Percentiles rank a stretch among this genome's conserved stretches.
phyloP scores from a whole-genome alignment of 1,140 invertebrate genomes.

The Himalopsyche phryganea region DNA sequence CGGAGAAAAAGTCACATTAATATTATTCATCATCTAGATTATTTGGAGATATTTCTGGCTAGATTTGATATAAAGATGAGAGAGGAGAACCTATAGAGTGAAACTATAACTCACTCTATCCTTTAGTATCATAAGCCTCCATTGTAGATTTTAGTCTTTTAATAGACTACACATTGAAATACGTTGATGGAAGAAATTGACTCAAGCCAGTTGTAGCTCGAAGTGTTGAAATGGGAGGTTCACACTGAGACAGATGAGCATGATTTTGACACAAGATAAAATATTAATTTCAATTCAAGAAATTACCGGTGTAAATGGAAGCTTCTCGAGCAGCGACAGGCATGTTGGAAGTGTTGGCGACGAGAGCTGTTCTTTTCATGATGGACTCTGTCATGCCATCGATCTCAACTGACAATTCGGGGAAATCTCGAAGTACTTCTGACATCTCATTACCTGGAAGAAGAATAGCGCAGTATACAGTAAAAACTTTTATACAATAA shows the following conservation, averaged over 20 bases:
- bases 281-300: not conserved
- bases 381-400: constrained; percentile 96
- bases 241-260: too few species aligned
- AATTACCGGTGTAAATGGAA: constrained; percentile 93
- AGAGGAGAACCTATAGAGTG: not conserved
- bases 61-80: not conserved
- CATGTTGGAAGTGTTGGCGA: constrained; percentile 99
- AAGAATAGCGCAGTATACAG: too few species aligned
- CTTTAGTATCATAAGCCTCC: too few species aligned
- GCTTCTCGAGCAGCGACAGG: constrained; percentile 99
- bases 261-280: too few species aligned
- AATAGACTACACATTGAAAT: too few species aligned
- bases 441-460: constrained; percentile 72
- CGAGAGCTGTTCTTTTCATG: constrained; percentile 98
- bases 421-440: constrained; percentile 96
- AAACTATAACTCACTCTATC: not conserved
- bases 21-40: not conserved
- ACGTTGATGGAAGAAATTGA: too few species aligned
- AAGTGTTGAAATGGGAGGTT: too few species aligned
- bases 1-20: constrained; percentile 15
- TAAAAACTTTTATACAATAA: constrained; percentile 19
- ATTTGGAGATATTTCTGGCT: not conserved
- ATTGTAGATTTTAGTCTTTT: too few species aligned
- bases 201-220: too few species aligned
- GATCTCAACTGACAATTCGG: constrained; percentile 95